phyloP scores from a whole-genome alignment of 2,797 vertebrate genomes.

The Mycteria americana region DNA sequence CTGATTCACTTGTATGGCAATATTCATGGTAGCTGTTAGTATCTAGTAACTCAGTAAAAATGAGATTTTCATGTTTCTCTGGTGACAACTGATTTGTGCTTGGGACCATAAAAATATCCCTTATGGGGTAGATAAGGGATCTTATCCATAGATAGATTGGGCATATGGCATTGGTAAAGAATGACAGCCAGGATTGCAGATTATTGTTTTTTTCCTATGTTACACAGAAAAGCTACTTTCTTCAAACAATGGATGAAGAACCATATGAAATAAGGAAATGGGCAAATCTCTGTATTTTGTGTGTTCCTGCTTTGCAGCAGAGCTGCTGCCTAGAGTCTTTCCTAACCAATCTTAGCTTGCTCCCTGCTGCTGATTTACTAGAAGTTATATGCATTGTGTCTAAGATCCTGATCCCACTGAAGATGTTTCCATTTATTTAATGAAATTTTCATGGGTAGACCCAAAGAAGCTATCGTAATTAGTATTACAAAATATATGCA shows the following conservation, averaged over 20 bases:
- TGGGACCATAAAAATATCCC: not conserved
- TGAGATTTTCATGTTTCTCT: not conserved
- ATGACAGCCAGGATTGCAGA: not conserved
- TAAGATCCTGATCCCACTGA: not conserved
- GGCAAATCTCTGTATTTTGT: not conserved
- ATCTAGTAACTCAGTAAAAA: not conserved
- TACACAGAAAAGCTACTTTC: not conserved
- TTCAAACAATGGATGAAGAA: not conserved
- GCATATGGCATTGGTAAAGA: not conserved
- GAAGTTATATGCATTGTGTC: not conserved
- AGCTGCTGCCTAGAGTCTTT: not conserved
- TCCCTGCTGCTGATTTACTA: not conserved
- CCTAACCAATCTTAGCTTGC: not conserved
- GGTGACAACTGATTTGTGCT: not conserved
- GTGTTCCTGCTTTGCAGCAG: not conserved
- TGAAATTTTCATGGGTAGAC: not conserved
- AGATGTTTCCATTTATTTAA: not conserved
- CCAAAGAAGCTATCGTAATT: not conserved
- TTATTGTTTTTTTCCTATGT: not conserved
- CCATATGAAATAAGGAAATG: not conserved
- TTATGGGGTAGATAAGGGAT: not conserved
- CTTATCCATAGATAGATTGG: not conserved
- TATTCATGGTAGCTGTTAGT: not conserved
- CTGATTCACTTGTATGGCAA: not conserved
- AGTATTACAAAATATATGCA: not conserved